Evolutionary conservation across 1,140 invertebrate species (phyloP), one percentile per base, ranked within the genome.

Genomic region (Cepaea nemoralis): DNA sequence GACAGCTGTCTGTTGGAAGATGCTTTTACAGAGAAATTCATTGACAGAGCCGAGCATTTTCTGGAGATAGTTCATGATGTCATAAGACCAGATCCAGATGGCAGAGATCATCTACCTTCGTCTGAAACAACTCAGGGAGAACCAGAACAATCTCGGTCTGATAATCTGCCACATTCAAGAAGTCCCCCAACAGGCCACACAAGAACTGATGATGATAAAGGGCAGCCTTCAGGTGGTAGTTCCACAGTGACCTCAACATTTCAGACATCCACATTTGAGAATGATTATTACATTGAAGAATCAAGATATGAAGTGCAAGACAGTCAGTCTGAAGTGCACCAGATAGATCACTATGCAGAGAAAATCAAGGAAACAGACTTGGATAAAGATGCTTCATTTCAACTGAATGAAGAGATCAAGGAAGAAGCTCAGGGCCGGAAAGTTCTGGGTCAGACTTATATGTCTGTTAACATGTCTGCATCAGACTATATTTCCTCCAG

Each of bases 41-140:
- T 84, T 40, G 86, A 87, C 76, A 85, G 86, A 71, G 81, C 81
- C 76, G 86, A 87, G 71, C 6, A 48, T 12, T 87, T 87, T 77
- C 80, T 83, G n/a, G 70, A 82, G 59, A 31, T 63, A 10, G 27
- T 63, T n/a, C 59, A 12, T 27, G 59, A 63, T 31, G 59, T 63
- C 27, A 63, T 31, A n/a, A 31, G n/a, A 31, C n/a, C 5, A 16
- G 59, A 63, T 31, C 1, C 6, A 16, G 59, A 6, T 63, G 59
- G 22, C 2, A 63, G n/a, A 31, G 59, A 63, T 6, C 27, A 27
- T 6, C 2, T 31, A 31, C n/a, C 59, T 6, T n/a, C 48, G 24
- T 45, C 24, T 59, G 33, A 59, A 24, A 42, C 39, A 40, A 19
- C 48, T 22, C 39, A 45, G 27, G 66, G 80, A 70, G 67, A 59